A percentile compares a stretch with the other conserved stretches of the same genome.
These are phyloP conservation scores for Eurypyga helias DNA, from an alignment of 2,113 vertebrate species.

Conservation along the genomic window DNA sequence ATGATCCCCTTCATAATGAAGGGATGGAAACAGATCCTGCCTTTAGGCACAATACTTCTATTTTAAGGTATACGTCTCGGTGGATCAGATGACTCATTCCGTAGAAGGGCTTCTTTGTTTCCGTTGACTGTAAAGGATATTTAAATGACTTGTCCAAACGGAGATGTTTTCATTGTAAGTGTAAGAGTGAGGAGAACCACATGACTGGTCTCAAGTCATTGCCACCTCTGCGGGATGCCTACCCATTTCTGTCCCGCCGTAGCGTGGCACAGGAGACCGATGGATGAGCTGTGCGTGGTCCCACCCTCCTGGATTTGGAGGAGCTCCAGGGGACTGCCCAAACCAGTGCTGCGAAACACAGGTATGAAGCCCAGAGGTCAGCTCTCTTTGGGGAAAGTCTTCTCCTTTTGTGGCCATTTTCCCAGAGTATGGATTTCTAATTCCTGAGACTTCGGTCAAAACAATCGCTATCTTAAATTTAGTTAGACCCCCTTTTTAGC, in stretches of 20 bases:
- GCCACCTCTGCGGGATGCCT: fast-evolving
- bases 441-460: not conserved
- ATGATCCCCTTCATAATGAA: not conserved
- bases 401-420: not conserved
- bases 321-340: not conserved
- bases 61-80: not conserved
- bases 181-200: not conserved
- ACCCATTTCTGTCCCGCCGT: fast-evolving
- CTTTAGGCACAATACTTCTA: not conserved
- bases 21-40: not conserved
- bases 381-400: not conserved
- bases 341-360: not conserved
- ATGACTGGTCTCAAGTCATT: not conserved
- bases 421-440: not conserved
- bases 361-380: not conserved
- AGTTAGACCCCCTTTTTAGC: not conserved
- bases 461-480: conserved; percentile 7
- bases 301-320: not conserved
- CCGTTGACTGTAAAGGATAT: not conserved
- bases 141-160: not conserved
- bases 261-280: fast-evolving
- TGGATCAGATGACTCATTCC: not conserved
- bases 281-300: not conserved
- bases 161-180: not conserved
- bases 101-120: not conserved